Conservation (phyloP, 2,113 vertebrate genomes). For the Hippocampus barbouri region DNA sequence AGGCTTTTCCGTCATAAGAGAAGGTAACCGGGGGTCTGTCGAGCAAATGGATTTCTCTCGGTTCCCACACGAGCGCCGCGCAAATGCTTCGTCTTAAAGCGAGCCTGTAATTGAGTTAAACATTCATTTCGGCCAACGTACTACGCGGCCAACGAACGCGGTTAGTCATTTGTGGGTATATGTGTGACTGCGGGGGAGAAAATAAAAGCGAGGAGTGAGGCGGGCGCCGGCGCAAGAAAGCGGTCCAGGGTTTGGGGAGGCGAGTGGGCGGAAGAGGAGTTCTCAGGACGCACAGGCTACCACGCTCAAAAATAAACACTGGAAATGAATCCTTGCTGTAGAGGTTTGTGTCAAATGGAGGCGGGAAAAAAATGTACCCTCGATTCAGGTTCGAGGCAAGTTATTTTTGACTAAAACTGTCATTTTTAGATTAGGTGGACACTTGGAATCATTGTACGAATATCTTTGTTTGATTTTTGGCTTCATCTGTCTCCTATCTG, state of each 20-base stretch:
- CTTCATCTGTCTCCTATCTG: background rate
- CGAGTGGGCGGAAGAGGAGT: conserved; percentile 55
- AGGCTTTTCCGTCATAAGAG: conserved; percentile 39
- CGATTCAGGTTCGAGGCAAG: background rate
- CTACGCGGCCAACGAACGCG: conserved; percentile 35
- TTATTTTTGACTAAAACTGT: background rate
- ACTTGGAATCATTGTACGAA: no score
- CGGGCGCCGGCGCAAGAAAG: conserved; percentile 32
- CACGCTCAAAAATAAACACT: conserved; percentile 56
- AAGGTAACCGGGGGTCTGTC: conserved; percentile 36
- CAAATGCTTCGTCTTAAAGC: conserved; percentile 40
- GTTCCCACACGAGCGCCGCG: conserved; percentile 23
- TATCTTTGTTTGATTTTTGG: no score
- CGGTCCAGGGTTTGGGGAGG: conserved; percentile 44
- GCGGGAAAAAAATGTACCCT: background rate
- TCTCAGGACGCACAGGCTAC: conserved; percentile 44
- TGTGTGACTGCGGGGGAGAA: conserved; percentile 2
- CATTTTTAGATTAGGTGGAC: no score
- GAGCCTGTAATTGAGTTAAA: conserved; percentile 45
- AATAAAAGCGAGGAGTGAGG: conserved; percentile 13
- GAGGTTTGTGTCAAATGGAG: conserved; percentile 14
- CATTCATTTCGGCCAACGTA: conserved; percentile 47
- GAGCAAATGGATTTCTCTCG: conserved; percentile 23
- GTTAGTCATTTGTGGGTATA: conserved; percentile 6
- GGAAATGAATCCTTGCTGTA: conserved; percentile 39